Evolutionary conservation across 1,140 invertebrate species (phyloP).

Genomic region (Listronotus bonariensis): DNA sequence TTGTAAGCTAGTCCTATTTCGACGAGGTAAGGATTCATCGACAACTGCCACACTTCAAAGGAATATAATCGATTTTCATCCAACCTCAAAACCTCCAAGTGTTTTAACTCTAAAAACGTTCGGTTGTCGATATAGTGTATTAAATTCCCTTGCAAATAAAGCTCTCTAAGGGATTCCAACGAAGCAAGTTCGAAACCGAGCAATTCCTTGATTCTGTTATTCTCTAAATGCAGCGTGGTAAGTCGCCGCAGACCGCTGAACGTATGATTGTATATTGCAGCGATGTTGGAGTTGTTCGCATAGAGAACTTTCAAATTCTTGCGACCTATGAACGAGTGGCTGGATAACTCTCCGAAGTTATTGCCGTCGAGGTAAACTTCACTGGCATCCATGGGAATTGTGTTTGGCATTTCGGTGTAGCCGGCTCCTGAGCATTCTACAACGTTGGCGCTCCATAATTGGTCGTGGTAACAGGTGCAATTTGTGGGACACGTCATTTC

Average conservation of each 20-base stretch:
- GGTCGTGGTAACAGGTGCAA: conserved; percentile 93
- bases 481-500: conserved; percentile 94
- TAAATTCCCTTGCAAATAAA: conserved; percentile 87
- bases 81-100: conserved; percentile 80
- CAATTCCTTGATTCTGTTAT: conserved; percentile 79
- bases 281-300: conserved; percentile 86
- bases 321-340: conserved; percentile 88
- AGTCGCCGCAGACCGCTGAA: conserved; percentile 84
- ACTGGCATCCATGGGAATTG: conserved; percentile 93
- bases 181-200: conserved; percentile 83
- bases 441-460: conserved; percentile 91
- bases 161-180: conserved; percentile 77
- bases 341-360: conserved; percentile 81
- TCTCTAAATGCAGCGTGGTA: conserved; percentile 80
- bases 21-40: conserved; percentile 75
- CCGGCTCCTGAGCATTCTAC: conserved; percentile 85
- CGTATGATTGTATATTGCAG: conserved; percentile 83
- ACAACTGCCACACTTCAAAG: conserved; percentile 78
- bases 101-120: conserved; percentile 79
- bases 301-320: conserved; percentile 85
- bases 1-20: conserved; percentile 82
- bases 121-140: conserved; percentile 83
- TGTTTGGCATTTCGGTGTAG: conserved; percentile 79
- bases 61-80: conserved; percentile 83
- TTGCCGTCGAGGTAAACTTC: conserved; percentile 93